phyloP scores from a whole-genome alignment of 2,113 vertebrate genomes.

The Acinonyx jubatus region DNA sequence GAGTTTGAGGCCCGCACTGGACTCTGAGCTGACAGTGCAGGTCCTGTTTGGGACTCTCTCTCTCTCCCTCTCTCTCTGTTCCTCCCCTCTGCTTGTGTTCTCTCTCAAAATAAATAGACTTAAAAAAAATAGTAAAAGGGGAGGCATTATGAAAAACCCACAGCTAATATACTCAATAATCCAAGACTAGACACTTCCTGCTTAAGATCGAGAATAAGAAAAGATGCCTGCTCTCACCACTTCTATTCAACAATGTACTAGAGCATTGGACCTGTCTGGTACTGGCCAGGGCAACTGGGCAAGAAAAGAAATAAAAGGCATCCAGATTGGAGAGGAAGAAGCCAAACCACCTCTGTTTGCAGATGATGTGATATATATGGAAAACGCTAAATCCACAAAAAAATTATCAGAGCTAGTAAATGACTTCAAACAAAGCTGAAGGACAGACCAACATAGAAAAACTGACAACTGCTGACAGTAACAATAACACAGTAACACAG shows the following conservation, averaged over 20 bases:
- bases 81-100: too few species aligned
- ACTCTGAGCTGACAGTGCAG: too few species aligned
- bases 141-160: too few species aligned
- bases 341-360: background rate
- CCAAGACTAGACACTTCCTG: background rate
- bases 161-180: background rate
- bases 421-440: background rate
- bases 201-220: background rate
- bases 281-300: background rate
- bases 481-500: background rate
- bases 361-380: background rate
- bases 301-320: background rate
- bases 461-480: background rate
- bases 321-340: background rate
- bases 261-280: too few species aligned
- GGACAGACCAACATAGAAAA: background rate
- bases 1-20: background rate
- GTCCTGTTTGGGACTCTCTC: background rate
- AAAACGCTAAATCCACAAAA: background rate
- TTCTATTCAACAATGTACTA: background rate
- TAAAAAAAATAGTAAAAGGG: too few species aligned
- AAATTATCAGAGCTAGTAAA: background rate
- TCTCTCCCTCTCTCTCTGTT: background rate
- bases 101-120: too few species aligned
- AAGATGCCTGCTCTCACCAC: background rate